Evolutionary conservation across 1,140 invertebrate species (phyloP).

Genomic region (Cydia amplana): DNA sequence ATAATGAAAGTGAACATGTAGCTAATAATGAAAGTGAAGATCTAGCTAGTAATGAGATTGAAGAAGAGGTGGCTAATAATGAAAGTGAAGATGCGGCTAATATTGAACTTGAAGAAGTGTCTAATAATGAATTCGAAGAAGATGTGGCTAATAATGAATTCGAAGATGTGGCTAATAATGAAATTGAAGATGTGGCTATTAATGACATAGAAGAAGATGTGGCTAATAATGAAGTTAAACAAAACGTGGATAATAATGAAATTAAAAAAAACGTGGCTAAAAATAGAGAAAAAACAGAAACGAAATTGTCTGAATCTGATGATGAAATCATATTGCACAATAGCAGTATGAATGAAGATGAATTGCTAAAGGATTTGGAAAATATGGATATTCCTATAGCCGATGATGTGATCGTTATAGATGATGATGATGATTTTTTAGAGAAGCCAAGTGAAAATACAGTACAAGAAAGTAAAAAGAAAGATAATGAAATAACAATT

Average conservation of each 20-base stretch:
- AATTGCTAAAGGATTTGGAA: conserved; percentile 54
- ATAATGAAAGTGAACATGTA: too few relatives aligned
- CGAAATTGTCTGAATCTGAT: conserved; percentile 39
- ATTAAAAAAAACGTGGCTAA: neutral
- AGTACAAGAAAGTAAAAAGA: neutral
- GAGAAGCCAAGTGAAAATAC: neutral
- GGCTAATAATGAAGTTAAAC: conserved; percentile 13
- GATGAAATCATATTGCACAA: conserved; percentile 45
- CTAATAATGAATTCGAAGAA: neutral
- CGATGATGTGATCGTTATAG: conserved; percentile 20
- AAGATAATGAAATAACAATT: conserved; percentile 17
- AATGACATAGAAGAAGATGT: too few relatives aligned
- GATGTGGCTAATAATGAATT: too few relatives aligned
- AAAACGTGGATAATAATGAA: neutral
- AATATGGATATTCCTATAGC: conserved; percentile 60
- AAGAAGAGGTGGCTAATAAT: neutral
- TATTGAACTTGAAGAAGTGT: neutral
- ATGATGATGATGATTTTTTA: conserved; percentile 27
- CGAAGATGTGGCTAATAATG: too few relatives aligned
- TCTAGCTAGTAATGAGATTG: neutral
- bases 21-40: conserved; percentile 12
- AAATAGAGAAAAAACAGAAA: conserved; percentile 2
- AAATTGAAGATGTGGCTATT: too few relatives aligned
- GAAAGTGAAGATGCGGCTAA: too few relatives aligned
- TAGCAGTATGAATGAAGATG: conserved; percentile 48